Conservation (phyloP, 2,113 vertebrate species). For the Ictalurus punctatus region DNA sequence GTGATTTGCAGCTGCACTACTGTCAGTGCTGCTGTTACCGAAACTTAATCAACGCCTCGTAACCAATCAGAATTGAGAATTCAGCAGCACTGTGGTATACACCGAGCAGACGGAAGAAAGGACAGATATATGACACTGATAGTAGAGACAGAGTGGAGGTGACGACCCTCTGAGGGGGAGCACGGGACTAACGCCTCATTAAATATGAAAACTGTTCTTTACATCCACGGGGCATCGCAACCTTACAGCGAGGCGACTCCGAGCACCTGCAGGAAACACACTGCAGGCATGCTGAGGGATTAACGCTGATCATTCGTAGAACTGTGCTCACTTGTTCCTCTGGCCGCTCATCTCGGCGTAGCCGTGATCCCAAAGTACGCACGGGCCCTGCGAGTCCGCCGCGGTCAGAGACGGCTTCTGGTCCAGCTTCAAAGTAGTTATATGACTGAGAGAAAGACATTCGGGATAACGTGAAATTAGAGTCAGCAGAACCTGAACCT, state of each 20-base stretch:
- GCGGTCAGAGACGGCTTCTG: slow-evolving; percentile 78
- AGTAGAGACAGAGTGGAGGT: slow-evolving; percentile 31
- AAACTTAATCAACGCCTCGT: background rate
- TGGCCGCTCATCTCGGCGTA: slow-evolving; percentile 93
- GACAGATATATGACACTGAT: slow-evolving; percentile 48
- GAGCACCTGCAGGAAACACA: background rate
- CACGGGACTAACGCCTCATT: slow-evolving; percentile 36
- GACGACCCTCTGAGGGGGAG: slow-evolving; percentile 34
- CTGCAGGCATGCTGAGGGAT: background rate
- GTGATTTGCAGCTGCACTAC: background rate
- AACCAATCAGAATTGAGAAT: background rate
- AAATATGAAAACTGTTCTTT: slow-evolving; percentile 46
- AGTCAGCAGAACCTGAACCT: background rate
- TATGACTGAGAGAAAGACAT: slow-evolving; percentile 76
- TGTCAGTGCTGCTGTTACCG: background rate
- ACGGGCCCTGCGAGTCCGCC: slow-evolving; percentile 72
- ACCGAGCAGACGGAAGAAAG: background rate
- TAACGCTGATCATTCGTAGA: background rate
- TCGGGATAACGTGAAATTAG: background rate
- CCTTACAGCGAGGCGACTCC: background rate
- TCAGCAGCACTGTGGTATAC: background rate
- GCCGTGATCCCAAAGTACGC: slow-evolving; percentile 86
- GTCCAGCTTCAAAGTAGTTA: slow-evolving; percentile 91
- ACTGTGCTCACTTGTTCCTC: slow-evolving; percentile 88
- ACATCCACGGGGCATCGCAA: slow-evolving; percentile 22